Percentiles rank a stretch among this genome's conserved stretches.
Conservation (phyloP, 1,140 invertebrate species). For the Pseudomyrmex flavicornis region DNA sequence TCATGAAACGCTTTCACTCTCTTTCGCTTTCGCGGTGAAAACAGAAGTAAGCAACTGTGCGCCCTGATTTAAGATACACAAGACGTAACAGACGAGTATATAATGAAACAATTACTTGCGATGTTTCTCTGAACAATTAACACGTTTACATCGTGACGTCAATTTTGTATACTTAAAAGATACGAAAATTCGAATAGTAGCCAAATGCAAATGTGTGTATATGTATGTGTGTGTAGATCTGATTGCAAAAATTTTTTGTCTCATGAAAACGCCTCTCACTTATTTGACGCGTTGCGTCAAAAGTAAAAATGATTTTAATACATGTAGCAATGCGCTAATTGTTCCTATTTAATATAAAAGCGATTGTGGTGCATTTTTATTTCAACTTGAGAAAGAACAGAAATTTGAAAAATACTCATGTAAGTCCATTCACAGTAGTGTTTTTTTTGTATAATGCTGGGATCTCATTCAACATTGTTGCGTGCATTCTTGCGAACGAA, state of each 20-base stretch:
- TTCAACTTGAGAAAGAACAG: background rate
- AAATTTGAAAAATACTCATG: constrained; percentile 8
- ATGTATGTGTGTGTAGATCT: background rate
- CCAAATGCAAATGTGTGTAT: background rate
- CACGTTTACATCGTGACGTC: background rate
- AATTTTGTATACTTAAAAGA: background rate
- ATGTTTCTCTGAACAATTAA: background rate
- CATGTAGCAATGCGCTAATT: background rate
- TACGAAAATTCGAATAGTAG: background rate
- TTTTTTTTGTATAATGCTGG: background rate
- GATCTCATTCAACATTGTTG: background rate
- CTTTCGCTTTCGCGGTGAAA: constrained; percentile 64
- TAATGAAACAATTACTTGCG: constrained; percentile 4
- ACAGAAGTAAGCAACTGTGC: constrained; percentile 42
- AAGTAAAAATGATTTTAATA: constrained; percentile 19
- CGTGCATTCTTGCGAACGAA: constrained; percentile 8
- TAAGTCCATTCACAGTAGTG: background rate
- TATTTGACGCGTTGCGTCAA: constrained; percentile 7
- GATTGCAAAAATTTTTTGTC: background rate
- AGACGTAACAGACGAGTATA: constrained; percentile 19
- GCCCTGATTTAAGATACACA: constrained; percentile 33
- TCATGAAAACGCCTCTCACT: constrained; percentile 2
- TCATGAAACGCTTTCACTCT: constrained; percentile 59
- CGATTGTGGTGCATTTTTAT: background rate
- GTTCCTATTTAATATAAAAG: background rate